These are phyloP conservation scores for Prinia subflava DNA, from an alignment of 2,113 vertebrate genomes.

Conservation along the genomic window DNA sequence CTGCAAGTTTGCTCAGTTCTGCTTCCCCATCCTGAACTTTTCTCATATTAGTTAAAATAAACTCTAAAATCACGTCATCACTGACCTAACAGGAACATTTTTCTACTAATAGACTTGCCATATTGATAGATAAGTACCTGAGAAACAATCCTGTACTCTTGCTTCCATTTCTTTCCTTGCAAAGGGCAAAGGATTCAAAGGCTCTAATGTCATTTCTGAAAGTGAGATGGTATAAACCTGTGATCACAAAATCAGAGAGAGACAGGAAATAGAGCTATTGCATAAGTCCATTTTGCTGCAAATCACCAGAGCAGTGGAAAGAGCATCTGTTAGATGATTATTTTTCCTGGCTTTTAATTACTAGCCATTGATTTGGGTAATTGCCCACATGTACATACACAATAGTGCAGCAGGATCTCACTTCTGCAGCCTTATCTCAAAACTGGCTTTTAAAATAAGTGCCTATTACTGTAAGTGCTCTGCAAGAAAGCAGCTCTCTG, in stretches of 20 bases:
- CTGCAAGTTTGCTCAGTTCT: not conserved
- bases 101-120: not conserved
- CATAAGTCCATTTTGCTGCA: not conserved
- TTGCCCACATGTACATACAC: not conserved
- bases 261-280: not conserved
- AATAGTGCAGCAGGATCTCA: not conserved
- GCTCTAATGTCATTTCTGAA: not conserved
- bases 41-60: not conserved
- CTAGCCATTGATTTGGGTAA: not conserved
- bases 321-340: not conserved
- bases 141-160: not conserved
- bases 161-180: not conserved
- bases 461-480: not conserved
- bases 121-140: not conserved
- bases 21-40: not conserved
- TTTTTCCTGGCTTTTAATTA: conserved; percentile 36
- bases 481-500: not conserved
- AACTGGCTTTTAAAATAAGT: not conserved
- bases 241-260: not conserved
- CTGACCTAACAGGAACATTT: not conserved
- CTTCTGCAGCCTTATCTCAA: not conserved
- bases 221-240: not conserved
- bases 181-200: not conserved
- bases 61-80: not conserved
- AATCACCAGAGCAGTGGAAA: not conserved